These are phyloP conservation scores for Synodontis membranacea DNA, from an alignment of 2,113 vertebrate genomes.

Conservation along the genomic window DNA sequence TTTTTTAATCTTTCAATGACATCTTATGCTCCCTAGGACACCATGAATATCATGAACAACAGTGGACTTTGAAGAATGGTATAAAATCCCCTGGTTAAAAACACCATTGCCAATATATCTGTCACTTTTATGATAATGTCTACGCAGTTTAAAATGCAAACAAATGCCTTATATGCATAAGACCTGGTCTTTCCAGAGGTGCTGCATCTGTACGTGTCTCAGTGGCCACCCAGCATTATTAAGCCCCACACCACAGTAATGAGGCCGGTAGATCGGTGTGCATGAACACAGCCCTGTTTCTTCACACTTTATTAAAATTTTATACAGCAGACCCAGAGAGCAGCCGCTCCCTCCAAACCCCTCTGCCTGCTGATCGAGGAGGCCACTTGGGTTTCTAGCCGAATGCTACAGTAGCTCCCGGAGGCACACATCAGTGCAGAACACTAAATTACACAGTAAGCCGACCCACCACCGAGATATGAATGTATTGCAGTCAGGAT, in stretches of 20 bases:
- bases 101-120: background rate
- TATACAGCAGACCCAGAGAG: constrained; percentile 37
- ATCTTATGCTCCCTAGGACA: background rate
- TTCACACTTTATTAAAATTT: constrained; percentile 50
- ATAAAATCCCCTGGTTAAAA: background rate
- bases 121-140: background rate
- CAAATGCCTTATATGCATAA: constrained; percentile 9
- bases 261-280: constrained; percentile 22
- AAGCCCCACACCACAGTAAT: constrained; percentile 32
- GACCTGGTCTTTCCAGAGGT: constrained; percentile 14
- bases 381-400: background rate
- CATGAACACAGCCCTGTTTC: constrained; percentile 36
- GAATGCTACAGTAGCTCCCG: background rate
- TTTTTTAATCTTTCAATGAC: background rate
- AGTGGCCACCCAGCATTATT: constrained; percentile 31
- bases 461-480: background rate
- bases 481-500: background rate
- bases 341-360: background rate
- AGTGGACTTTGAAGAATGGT: background rate
- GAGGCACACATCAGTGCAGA: constrained; percentile 9
- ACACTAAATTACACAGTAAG: constrained; percentile 5
- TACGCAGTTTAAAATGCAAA: background rate
- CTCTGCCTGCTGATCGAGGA: background rate
- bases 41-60: background rate
- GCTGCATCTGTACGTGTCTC: constrained; percentile 41